Conservation (phyloP, 2,888 invertebrate species). For the Apamea anceps region DNA sequence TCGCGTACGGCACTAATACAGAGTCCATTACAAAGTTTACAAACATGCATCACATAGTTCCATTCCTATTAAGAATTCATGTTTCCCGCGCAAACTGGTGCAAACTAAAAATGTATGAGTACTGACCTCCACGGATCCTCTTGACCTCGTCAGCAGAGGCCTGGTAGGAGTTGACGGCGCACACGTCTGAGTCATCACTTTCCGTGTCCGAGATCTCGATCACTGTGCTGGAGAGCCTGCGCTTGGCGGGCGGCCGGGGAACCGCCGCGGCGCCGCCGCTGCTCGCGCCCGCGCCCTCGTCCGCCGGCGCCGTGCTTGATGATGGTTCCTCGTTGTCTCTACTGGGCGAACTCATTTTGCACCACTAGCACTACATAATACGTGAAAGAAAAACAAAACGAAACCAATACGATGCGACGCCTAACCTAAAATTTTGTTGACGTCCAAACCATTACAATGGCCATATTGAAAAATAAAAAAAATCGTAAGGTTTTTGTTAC, state of each 20-base stretch:
- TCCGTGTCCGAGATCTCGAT: constrained; percentile 89
- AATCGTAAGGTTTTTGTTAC: not conserved
- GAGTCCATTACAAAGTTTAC: constrained; percentile 18
- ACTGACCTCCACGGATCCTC: constrained; percentile 86
- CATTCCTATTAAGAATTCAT: constrained; percentile 61
- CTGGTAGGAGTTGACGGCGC: constrained; percentile 88
- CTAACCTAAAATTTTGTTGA: constrained; percentile 87
- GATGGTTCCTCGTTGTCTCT: constrained; percentile 84
- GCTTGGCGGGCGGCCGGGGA: constrained; percentile 85
- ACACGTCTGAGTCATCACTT: constrained; percentile 89
- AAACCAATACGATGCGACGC: constrained; percentile 84
- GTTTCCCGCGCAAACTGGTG: constrained; percentile 80
- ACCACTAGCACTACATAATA: constrained; percentile 85
- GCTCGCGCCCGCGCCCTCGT: constrained; percentile 70
- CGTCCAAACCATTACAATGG: constrained; percentile 66
- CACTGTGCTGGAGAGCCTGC: constrained; percentile 79
- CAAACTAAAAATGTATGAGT: constrained; percentile 51
- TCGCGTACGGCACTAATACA: not conserved
- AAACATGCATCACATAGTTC: constrained; percentile 13
- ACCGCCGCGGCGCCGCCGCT: constrained; percentile 69
- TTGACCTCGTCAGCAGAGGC: constrained; percentile 88
- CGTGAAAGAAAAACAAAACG: constrained; percentile 80
- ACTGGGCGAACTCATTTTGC: constrained; percentile 85
- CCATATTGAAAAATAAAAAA: constrained; percentile 35
- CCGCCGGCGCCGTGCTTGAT: constrained; percentile 74